Base-by-base conservation (phyloP, 1,140 invertebrate genomes). In the Streblospio benedicti region DNA sequence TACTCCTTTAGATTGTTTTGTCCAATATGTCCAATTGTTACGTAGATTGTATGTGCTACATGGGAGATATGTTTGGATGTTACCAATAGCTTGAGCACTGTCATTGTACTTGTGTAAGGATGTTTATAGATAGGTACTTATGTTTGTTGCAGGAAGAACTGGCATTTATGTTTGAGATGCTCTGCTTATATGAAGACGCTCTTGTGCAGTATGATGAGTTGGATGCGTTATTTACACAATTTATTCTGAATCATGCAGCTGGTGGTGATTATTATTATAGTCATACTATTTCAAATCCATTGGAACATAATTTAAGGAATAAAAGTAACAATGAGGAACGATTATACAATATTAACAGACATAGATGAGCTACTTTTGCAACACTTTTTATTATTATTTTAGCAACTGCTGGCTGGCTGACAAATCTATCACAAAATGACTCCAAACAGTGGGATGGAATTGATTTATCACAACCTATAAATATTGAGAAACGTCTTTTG, bases 151-250 rank as follows among this genome's bases (percentile, higher is more conserved):
- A 96, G 86, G 93, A 97, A 80, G 90, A 97, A 82, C 81, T 97
- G 65, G 93, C 92, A 52, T 90, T 95, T 81, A 89, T 93, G 60
- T 84, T 95, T 66, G 89, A 95, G 83, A 93, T 94, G 86, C 78
- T 98, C 61, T 91, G 90, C 59, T 79, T 97, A 50, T 79, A 89
- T 75, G 92, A 95, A 68, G 93, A 97, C 80, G 91, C 93, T 27
- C 78, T 98, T 60, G 87, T 97, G 49, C 93, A 97, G 71, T 97
- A 97, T 79, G 93, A 98, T 80, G 93, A 97, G 81, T 79, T 97
- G 66, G 93, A 97, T 82, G 93, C 93, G 55, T 82, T 97, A 51
- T 97, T 97, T 77, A 93, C 93, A 12, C 93, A 97, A 80, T 96
- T 95, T 81, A 85, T 97, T 38, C 84, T 93, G 58, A 95, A 95